Evolutionary conservation across 2,113 vertebrate genomes (phyloP).

Genomic region (Hiodon alosoides): DNA sequence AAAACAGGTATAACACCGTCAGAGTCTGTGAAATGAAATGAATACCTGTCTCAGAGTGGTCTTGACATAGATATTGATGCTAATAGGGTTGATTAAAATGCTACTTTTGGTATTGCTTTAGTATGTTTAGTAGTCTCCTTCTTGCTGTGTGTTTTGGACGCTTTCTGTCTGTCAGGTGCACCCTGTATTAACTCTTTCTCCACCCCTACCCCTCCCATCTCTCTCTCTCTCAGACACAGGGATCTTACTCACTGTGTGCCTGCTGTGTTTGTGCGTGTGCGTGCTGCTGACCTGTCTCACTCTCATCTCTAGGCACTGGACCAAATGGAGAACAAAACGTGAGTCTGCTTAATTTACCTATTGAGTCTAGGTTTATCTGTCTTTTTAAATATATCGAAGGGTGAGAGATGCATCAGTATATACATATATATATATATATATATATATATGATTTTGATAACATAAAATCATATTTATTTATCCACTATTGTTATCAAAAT

Average conservation of each 20-base stretch:
- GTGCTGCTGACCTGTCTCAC: slow-evolving; percentile 36
- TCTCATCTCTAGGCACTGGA: slow-evolving; percentile 40
- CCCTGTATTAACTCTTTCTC: slow-evolving; percentile 14
- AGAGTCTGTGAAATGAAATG: no score
- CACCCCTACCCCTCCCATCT: slow-evolving; percentile 29
- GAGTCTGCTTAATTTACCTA: slow-evolving; percentile 22
- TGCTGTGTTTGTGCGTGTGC: slow-evolving; percentile 34
- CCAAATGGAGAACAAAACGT: slow-evolving; percentile 36
- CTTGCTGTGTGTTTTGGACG: neutral
- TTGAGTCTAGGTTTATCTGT: neutral
- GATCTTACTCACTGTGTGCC: slow-evolving; percentile 43
- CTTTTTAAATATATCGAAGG: neutral
- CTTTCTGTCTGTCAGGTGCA: neutral
- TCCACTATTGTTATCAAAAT: neutral
- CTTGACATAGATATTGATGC: no score
- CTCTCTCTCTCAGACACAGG: neutral
- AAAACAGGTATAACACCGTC: no score
- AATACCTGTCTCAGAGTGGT: no score
- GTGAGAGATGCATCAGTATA: neutral
- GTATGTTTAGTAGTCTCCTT: neutral
- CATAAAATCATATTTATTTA: neutral
- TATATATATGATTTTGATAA: neutral
- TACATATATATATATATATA: neutral
- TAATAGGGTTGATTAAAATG: no score
- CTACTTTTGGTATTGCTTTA: no score